Evolutionary conservation across 2,888 invertebrate genomes (phyloP).

Genomic region (Lysandra bellargus): DNA sequence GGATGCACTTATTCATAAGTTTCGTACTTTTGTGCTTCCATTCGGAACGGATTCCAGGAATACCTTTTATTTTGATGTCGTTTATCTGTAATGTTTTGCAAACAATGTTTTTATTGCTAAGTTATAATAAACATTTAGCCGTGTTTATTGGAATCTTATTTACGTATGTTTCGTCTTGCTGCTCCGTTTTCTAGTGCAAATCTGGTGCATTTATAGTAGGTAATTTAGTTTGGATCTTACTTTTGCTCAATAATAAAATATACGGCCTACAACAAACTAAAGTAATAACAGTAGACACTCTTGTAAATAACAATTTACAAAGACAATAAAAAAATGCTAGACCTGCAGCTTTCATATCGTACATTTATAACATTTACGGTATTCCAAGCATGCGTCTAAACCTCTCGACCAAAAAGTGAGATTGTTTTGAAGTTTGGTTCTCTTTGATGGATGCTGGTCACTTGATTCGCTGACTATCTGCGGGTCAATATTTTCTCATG

Average conservation of each 20-base stretch:
- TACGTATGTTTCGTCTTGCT: background rate
- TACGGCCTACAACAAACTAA: background rate
- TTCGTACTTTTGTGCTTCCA: background rate
- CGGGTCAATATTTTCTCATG: slow-evolving; percentile 80
- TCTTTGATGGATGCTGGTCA: slow-evolving; percentile 42
- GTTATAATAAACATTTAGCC: background rate
- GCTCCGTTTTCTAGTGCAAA: background rate
- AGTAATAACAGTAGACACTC: too few relatives aligned
- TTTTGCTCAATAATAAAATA: background rate
- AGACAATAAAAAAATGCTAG: too few relatives aligned
- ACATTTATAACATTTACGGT: background rate
- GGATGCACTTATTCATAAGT: slow-evolving; percentile 5
- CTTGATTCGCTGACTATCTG: slow-evolving; percentile 78
- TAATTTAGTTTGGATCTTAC: background rate
- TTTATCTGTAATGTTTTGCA: background rate
- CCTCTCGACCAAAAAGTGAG: background rate
- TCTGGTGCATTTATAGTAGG: background rate
- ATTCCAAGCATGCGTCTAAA: too few relatives aligned
- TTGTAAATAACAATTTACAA: too few relatives aligned
- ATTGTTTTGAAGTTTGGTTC: slow-evolving; percentile 17
- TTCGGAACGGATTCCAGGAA: background rate
- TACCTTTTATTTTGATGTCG: background rate
- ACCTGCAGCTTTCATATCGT: too few relatives aligned
- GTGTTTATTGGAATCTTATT: slow-evolving; percentile 3
- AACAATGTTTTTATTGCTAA: slow-evolving; percentile 8